phyloP scores from a whole-genome alignment of 2,888 invertebrate species.

The Ditylenchus weischeri region DNA sequence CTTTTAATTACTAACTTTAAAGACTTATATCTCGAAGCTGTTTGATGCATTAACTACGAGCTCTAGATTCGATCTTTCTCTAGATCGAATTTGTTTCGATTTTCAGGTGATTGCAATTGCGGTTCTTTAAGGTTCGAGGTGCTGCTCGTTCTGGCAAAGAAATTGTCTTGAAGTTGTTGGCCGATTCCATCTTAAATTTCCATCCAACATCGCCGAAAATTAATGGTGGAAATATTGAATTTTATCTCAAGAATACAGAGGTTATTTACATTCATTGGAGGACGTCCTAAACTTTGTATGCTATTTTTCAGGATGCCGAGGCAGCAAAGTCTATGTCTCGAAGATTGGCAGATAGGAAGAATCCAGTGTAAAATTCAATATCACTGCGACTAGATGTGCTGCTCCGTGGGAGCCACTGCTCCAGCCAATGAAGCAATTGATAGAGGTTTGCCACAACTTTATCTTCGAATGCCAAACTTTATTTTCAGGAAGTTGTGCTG shows the following conservation, averaged over 20 bases:
- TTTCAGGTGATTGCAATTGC: no score
- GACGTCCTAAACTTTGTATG: not conserved
- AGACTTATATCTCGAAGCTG: no score
- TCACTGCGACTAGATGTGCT: slow-evolving; percentile 24
- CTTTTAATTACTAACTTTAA: no score
- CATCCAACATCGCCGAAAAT: slow-evolving; percentile 35
- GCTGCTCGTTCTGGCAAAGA: slow-evolving; percentile 29
- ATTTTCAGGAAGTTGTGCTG: slow-evolving; percentile 41
- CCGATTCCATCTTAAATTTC: slow-evolving; percentile 31
- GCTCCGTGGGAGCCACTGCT: slow-evolving; percentile 38
- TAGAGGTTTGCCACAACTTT: slow-evolving; percentile 21
- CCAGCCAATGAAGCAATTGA: slow-evolving; percentile 23
- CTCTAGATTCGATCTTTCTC: no score
- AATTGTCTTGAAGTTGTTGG: slow-evolving; percentile 28
- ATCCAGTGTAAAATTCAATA: slow-evolving; percentile 33
- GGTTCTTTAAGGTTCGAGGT: slow-evolving; percentile 24
- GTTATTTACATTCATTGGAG: not conserved
- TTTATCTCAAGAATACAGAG: slow-evolving; percentile 31
- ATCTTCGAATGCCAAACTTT: no score
- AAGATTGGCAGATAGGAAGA: slow-evolving; percentile 40
- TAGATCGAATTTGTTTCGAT: no score
- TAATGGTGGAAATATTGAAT: slow-evolving; percentile 25
- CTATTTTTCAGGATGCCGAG: slow-evolving; percentile 34
- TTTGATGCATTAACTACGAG: not conserved
- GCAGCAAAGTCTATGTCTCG: slow-evolving; percentile 38